Conservation (phyloP, 2,797 vertebrate species). For the Chaenodraco wilsoni region DNA sequence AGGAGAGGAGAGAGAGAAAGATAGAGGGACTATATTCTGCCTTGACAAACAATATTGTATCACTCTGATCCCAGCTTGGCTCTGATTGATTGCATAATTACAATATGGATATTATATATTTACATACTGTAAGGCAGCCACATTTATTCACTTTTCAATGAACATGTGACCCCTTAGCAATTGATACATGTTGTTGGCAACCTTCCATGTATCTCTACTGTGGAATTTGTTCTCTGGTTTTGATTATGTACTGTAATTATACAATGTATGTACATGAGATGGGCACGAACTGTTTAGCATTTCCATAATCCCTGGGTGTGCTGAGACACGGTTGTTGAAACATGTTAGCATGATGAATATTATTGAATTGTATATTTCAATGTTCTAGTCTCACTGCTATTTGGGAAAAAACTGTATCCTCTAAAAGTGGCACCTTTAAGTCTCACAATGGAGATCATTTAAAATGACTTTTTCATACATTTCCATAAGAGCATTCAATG, state of each 20-base stretch:
- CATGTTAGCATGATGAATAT: not conserved
- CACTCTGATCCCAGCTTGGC: conserved; percentile 58
- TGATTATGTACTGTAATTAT: not conserved
- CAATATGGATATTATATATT: conserved; percentile 71
- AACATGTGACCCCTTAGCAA: conserved; percentile 36
- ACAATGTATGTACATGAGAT: not conserved
- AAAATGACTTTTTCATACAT: not conserved
- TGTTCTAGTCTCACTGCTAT: not conserved
- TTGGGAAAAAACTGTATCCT: not conserved
- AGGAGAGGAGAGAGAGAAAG: not conserved
- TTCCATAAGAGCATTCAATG: conserved; percentile 1
- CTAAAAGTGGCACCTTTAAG: not conserved
- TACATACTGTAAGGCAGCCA: conserved; percentile 47
- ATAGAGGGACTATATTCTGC: conserved; percentile 33
- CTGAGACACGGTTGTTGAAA: conserved; percentile 24
- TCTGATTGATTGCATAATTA: conserved; percentile 72
- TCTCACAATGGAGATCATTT: not conserved
- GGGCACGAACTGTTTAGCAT: conserved; percentile 22
- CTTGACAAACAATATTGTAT: conserved; percentile 63
- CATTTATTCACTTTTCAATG: conserved; percentile 52
- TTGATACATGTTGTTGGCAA: conserved; percentile 11
- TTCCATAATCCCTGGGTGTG: conserved; percentile 18
- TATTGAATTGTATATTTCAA: conserved; percentile 14
- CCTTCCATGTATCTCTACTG: conserved; percentile 2
- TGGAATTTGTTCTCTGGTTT: not conserved